Base-by-base conservation (phyloP, 2,888 invertebrate species). In the Hirtodrosophila confusa region DNA sequence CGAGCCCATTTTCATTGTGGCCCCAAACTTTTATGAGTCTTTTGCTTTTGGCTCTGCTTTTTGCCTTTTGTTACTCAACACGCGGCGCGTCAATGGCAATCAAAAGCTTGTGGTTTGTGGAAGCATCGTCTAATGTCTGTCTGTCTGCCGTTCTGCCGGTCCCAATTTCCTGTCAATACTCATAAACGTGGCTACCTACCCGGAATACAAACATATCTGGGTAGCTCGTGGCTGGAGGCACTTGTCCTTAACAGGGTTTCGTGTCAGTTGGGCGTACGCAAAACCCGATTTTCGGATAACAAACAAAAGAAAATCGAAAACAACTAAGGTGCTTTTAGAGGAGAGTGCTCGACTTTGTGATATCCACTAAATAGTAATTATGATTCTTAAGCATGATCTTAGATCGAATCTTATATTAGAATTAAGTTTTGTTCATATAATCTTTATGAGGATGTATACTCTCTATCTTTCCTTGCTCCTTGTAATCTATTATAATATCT, bases 111-210 rank as follows among this genome's bases (percentile, higher is more conserved):
- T 67, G 74, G 79, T 57, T 77, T 62, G 66, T 33, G 45, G 54
- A 64, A 61, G 39, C 48, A 48, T 56, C 27, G 39, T 57, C 49
- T 70, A 65, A 63, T 65, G 62, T 63, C 57, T 58, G 54, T 29
- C 50, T 71, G 70, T 60, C 69, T 71, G 58, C 64, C 82, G 74
- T 17, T 17, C 17, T 17, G 17, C 17, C 17, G 17, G 69, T 82
- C 69, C 82, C 85, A 77, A 85, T 82, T 77, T 82, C 85, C 82
- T 82, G 82, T 82, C 82, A 76, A 82, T 82, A 84, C 76, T 75
- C 66, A 66, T 63, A 74, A 77, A 56, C 63, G 66, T 50, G 53
- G 45, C 57, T 54, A 45, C 53, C 45, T 17, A 36, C 29, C 37
- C 31, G 8, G 23, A 31, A 12, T 8, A 35, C 10, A 35, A 36